Conservation (phyloP, 2,113 vertebrate species). For the Hassar affinis region DNA sequence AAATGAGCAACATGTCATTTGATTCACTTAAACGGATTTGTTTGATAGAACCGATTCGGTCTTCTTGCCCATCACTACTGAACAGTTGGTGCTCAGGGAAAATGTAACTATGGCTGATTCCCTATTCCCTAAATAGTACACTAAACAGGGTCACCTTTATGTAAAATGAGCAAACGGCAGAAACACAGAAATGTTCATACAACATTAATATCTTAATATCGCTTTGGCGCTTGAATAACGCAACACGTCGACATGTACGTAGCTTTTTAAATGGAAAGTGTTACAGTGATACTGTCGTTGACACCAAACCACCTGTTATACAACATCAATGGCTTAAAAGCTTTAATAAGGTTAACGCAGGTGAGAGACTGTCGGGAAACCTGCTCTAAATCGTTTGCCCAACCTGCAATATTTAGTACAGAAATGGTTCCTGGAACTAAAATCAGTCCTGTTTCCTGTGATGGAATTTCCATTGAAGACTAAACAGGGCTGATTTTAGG, state of each 20-base stretch:
- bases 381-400: neutral
- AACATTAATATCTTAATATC: neutral
- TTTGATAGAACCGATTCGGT: neutral
- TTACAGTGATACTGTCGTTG: neutral
- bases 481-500: no score
- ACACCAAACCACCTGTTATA: neutral
- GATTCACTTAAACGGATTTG: neutral
- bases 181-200: neutral
- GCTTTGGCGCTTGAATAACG: neutral
- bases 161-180: neutral
- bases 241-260: neutral
- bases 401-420: neutral
- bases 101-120: neutral
- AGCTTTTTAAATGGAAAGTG: neutral
- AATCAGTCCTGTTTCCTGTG: neutral
- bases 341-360: neutral
- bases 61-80: neutral
- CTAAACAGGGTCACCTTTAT: neutral
- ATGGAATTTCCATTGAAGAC: neutral
- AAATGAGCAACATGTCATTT: neutral
- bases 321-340: neutral
- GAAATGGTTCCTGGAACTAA: constrained; percentile 4
- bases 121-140: neutral
- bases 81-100: constrained; percentile 31
- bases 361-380: neutral